Conservation (phyloP, 30 jellyfish, hydroid and myxozoan genomes). For the Aurelia aurita region DNA sequence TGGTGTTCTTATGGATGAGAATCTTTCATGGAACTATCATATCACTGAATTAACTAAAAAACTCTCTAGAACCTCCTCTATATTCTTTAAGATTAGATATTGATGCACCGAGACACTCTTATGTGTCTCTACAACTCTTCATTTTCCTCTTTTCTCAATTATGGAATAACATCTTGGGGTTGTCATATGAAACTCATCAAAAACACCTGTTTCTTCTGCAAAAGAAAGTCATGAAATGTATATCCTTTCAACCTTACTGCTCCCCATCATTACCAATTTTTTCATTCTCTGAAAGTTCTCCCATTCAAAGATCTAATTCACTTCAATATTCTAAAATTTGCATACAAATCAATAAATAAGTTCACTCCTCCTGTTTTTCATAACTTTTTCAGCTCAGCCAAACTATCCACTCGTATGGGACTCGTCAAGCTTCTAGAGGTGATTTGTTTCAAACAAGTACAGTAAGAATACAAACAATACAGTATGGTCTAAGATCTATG, state of each 20-base stretch:
- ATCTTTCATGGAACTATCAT: too few relatives aligned
- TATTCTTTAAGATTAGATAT: too few relatives aligned
- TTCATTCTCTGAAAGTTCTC: constrained; percentile 16
- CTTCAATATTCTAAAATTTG: constrained; percentile 20
- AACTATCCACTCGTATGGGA: background rate
- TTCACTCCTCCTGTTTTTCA: constrained; percentile 37
- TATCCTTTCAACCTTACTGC: too few relatives aligned
- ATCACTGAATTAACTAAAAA: too few relatives aligned
- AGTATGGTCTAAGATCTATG: background rate
- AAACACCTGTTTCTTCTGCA: background rate
- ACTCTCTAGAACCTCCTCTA: too few relatives aligned
- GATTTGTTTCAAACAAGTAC: background rate
- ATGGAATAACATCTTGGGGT: constrained; percentile 9
- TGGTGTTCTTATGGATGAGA: too few relatives aligned
- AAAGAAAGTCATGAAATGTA: background rate
- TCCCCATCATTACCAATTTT: constrained; percentile 19
- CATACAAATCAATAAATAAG: constrained; percentile 28
- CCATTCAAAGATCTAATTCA: constrained; percentile 25
- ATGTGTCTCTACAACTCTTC: background rate
- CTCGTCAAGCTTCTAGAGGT: background rate
- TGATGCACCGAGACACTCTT: background rate
- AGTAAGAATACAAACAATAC: background rate
- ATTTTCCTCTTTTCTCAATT: background rate
- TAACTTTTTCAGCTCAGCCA: background rate
- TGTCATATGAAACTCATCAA: background rate